phyloP scores from a whole-genome alignment of 2,888 invertebrate species.

The Caenorhabditis doughertyi region DNA sequence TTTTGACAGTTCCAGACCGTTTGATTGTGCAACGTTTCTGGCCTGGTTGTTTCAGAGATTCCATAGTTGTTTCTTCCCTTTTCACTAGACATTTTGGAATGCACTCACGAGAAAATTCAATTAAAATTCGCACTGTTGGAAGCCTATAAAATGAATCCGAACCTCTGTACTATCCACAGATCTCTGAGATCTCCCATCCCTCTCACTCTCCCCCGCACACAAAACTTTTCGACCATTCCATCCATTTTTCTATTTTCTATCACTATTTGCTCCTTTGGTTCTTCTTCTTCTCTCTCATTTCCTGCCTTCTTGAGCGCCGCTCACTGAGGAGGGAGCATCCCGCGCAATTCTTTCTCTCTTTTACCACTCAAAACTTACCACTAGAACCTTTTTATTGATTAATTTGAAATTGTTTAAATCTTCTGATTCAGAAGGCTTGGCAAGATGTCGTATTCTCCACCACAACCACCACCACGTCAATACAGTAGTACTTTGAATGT shows the following conservation, averaged over 20 bases:
- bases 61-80: neutral
- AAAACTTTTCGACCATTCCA: constrained; percentile 26
- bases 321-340: constrained; percentile 17
- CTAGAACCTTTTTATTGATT: constrained; percentile 22
- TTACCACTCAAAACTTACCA: constrained; percentile 26
- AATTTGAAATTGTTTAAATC: neutral
- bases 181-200: neutral
- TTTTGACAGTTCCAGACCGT: no score
- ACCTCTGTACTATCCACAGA: neutral
- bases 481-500: constrained; percentile 71
- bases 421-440: neutral
- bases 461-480: constrained; percentile 68
- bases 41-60: no score
- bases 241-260: constrained; percentile 14
- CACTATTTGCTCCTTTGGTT: constrained; percentile 34
- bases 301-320: constrained; percentile 24
- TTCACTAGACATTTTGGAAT: neutral
- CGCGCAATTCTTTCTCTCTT: constrained; percentile 29
- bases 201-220: constrained; percentile 15
- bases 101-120: neutral
- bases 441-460: constrained; percentile 56
- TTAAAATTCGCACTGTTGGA: neutral
- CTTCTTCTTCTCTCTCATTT: constrained; percentile 19
- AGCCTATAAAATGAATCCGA: neutral
- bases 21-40: no score